These are phyloP conservation scores for Noctilio leporinus DNA, from an alignment of 2,113 vertebrate genomes.

Conservation along the genomic window DNA sequence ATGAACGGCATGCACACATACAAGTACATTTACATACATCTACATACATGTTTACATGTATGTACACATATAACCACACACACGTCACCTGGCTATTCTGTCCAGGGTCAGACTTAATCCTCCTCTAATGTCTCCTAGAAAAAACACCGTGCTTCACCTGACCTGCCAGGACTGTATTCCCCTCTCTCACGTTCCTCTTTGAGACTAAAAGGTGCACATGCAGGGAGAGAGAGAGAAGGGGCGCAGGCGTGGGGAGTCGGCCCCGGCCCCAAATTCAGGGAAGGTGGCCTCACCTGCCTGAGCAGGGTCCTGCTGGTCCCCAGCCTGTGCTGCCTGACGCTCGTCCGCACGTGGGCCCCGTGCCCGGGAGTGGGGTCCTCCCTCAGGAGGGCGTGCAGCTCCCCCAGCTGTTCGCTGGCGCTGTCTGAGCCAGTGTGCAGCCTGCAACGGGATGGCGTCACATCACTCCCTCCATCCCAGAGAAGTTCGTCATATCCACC, in stretches of 20 bases:
- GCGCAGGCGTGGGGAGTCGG: not conserved
- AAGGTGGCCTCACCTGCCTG: constrained; percentile 74
- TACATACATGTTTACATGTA: no score
- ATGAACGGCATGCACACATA: no score
- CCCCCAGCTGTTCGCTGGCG: constrained; percentile 81
- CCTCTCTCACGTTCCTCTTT: not conserved
- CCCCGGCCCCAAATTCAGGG: not conserved
- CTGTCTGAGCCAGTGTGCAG: constrained; percentile 81
- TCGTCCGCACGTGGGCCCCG: constrained; percentile 76
- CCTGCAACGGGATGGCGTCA: no score
- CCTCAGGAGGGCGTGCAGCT: constrained; percentile 79
- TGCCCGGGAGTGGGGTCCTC: constrained; percentile 80
- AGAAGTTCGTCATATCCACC: no score
- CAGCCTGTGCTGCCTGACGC: constrained; percentile 82
- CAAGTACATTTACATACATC: no score
- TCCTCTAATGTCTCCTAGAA: not conserved
- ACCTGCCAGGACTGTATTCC: not conserved
- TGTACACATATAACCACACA: no score
- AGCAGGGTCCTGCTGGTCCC: constrained; percentile 81
- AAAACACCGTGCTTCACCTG: not conserved
- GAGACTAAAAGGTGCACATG: not conserved
- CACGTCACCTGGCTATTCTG: not conserved
- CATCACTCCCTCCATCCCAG: no score
- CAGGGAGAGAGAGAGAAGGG: not conserved
- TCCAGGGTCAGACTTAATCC: not conserved